These are phyloP conservation scores for Campoletis sonorensis DNA, from an alignment of 1,140 invertebrate genomes.

Conservation along the genomic window DNA sequence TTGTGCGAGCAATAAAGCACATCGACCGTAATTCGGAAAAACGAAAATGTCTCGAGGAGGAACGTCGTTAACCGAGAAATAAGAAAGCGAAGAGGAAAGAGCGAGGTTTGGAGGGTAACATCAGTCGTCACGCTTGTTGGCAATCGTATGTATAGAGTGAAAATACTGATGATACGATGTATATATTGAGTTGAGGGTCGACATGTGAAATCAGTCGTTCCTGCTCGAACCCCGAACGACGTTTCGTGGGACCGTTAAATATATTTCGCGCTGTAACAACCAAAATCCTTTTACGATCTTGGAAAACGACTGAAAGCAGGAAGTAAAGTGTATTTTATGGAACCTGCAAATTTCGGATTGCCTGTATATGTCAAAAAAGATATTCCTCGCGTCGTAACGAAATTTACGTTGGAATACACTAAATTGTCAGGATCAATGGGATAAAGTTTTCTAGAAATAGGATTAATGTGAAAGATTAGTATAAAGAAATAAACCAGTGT, in stretches of 20 bases:
- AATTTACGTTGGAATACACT: not conserved
- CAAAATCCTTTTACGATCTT: not conserved
- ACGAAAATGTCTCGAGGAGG: not conserved
- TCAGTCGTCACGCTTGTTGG: not conserved
- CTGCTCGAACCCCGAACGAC: not conserved
- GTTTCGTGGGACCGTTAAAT: not conserved
- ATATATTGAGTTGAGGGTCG: not conserved
- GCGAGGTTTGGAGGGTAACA: not conserved
- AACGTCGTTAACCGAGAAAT: not conserved
- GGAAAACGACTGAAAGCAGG: not conserved
- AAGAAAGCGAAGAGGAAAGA: not conserved
- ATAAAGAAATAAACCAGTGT: not conserved
- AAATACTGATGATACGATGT: no score
- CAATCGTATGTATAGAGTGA: not conserved
- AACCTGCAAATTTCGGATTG: not conserved
- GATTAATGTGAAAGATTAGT: not conserved
- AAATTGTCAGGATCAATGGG: not conserved
- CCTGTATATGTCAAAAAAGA: not conserved
- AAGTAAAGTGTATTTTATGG: constrained; percentile 9
- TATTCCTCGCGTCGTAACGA: not conserved
- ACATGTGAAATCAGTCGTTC: not conserved
- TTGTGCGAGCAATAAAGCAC: not conserved
- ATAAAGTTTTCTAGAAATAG: not conserved
- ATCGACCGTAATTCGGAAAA: not conserved
- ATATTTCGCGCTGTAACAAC: constrained; percentile 12